Evolutionary conservation across 2,888 invertebrate species (phyloP), one percentile per base, ranked within the genome.

Genomic region (Cryptophagus acutangulus): DNA sequence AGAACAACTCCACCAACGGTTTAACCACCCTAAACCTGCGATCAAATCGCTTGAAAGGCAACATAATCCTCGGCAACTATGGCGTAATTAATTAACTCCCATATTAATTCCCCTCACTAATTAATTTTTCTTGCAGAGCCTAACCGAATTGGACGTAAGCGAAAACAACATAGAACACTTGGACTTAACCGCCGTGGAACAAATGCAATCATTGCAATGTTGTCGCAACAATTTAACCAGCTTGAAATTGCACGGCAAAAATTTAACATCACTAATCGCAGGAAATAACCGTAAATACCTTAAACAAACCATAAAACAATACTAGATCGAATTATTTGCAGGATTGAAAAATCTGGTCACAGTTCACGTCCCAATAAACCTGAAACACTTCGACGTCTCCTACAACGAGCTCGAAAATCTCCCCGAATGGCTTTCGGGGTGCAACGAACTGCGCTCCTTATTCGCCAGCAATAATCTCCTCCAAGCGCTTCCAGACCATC

Each of bases 21-120:
- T 69, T 86, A 12, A 82, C 82, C 24, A 82, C 78, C 49, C 79
- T 87, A n/a, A 87, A 85, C 63, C 71, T 88, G 26, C 74, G 86
- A 38, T 80, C 84, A 48, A 88, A 87, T 67, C 78, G 82, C 49
- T 71, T 88, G 17, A 87, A 87, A 67, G 88, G 88, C 40, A 87
- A 83, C 70, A 88, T 89, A 48, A 82, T 88, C 52, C 77, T 89
- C 36, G 88, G 87, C 40, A 88, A 87, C 66, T 88, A 88, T 69
- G 87, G 86, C 66, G 88, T 87, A 74, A 76, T n/a, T n/a, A n/a
- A n/a, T 9, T n/a, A 2, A 17, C 36, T 35, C 33, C 33, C 40
- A 38, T 17, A 2, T n/a, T 10, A 18, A 41, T 30, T 31, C 24
- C 33, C 35, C 25, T 42, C 10, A 25, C 8, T 24, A 6, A 14